Conservation (phyloP, 2,797 vertebrate genomes). For the Labroides dimidiatus region DNA sequence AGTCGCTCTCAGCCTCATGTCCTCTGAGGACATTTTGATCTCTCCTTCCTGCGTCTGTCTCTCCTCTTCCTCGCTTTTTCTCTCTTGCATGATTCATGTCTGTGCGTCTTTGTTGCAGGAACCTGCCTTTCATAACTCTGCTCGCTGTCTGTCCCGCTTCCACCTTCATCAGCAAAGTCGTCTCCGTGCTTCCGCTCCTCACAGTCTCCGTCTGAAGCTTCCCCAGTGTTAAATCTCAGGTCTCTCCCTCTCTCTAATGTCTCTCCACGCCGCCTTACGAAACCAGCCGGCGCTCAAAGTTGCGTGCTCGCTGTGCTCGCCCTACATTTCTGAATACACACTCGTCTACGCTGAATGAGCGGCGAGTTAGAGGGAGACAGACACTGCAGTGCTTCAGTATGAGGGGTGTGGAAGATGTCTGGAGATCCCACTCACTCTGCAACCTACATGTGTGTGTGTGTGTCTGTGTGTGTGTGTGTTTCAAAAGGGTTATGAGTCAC, state of each 20-base stretch:
- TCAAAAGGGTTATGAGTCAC: slow-evolving; percentile 27
- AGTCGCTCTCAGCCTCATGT: background rate
- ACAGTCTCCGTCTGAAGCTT: slow-evolving; percentile 18
- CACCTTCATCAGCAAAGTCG: slow-evolving; percentile 6
- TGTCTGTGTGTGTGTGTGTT: slow-evolving; percentile 8
- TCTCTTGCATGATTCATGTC: slow-evolving; percentile 1
- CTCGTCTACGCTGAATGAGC: slow-evolving; percentile 55
- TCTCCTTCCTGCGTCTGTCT: background rate
- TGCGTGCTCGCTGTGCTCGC: slow-evolving; percentile 41
- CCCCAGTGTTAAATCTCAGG: slow-evolving; percentile 11
- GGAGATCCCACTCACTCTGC: slow-evolving; percentile 52
- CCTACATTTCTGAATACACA: slow-evolving; percentile 67
- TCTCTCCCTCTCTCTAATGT: slow-evolving; percentile 34
- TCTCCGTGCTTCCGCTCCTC: slow-evolving; percentile 12
- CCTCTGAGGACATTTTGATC: slow-evolving; percentile 2
- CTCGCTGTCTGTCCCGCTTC: slow-evolving; percentile 14
- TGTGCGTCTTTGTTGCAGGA: background rate
- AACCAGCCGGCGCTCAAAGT: slow-evolving; percentile 60
- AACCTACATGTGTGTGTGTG: background rate
- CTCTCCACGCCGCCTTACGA: slow-evolving; percentile 40
- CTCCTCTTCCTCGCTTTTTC: background rate
- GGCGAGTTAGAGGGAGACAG: slow-evolving; percentile 46
- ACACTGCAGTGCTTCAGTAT: slow-evolving; percentile 66
- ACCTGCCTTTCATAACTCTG: background rate
- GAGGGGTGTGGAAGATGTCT: slow-evolving; percentile 55